phyloP scores from a whole-genome alignment of 2,888 invertebrate species.

The Tenthredo scrophulariae region DNA sequence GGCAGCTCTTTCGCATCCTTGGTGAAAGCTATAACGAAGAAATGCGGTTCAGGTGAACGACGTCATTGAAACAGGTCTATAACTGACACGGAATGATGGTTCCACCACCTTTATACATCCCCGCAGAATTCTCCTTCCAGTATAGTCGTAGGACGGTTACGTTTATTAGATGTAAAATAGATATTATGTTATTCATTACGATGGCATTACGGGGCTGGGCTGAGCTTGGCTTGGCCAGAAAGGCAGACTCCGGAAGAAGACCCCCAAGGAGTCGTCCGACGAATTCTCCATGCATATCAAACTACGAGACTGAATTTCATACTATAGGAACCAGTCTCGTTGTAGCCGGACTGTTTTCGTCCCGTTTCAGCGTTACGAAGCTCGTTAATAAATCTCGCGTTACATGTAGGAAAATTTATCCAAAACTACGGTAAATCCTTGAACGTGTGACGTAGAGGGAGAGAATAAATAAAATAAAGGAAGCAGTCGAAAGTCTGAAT shows the following conservation, averaged over 20 bases:
- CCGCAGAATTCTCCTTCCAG: background rate
- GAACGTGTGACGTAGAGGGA: background rate
- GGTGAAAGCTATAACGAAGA: too few relatives aligned
- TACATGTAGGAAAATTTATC: background rate
- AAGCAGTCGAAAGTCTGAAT: background rate
- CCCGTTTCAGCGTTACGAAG: constrained; percentile 2
- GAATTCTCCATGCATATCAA: constrained; percentile 38
- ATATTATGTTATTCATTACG: constrained; percentile 54
- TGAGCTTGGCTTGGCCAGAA: background rate
- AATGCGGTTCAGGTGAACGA: background rate
- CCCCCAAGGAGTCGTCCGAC: constrained; percentile 52
- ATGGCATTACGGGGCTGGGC: constrained; percentile 10
- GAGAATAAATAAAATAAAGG: background rate
- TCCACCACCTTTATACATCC: background rate
- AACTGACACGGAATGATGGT: background rate
- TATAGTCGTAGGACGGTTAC: background rate
- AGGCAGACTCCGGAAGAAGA: constrained; percentile 8
- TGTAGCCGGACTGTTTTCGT: constrained; percentile 25
- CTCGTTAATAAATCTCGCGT: constrained; percentile 42
- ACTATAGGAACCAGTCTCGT: constrained; percentile 16
- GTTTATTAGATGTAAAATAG: constrained; percentile 49
- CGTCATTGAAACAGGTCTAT: background rate
- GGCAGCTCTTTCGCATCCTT: constrained; percentile 51
- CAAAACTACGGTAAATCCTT: background rate
- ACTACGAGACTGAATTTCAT: constrained; percentile 23